Percentiles rank a stretch among this genome's conserved stretches.
phyloP scores from a whole-genome alignment of 2,113 vertebrate genomes.

The Perca fluviatilis region DNA sequence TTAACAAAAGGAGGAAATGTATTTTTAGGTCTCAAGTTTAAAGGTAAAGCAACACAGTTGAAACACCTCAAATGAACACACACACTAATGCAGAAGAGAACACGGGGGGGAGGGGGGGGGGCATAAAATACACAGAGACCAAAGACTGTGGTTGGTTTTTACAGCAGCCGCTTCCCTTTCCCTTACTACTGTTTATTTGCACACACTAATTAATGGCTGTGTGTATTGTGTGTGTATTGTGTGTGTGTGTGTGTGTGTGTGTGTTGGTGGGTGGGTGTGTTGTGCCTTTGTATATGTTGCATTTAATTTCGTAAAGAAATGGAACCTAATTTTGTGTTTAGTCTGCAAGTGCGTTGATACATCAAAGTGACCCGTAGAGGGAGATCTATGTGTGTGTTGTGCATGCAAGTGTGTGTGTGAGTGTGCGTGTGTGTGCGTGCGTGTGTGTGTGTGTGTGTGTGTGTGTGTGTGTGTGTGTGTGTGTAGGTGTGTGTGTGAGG shows the following conservation, averaged over 20 bases:
- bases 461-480: conserved; percentile 53
- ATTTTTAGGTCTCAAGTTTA: conserved; percentile 75
- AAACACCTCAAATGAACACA: conserved; percentile 50
- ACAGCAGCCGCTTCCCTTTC: conserved; percentile 79
- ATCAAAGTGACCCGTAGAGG: conserved; percentile 82
- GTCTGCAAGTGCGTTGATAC: conserved; percentile 81
- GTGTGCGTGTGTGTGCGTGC: conserved; percentile 31
- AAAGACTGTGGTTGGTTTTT: conserved; percentile 71
- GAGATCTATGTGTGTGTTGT: conserved; percentile 67
- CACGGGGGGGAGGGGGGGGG: conserved; percentile 66
- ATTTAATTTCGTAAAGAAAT: conserved; percentile 70
- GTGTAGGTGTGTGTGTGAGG: conserved; percentile 68
- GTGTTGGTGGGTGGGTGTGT: conserved; percentile 28
- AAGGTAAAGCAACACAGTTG: conserved; percentile 65
- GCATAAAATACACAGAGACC: conserved; percentile 74
- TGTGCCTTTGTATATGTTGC: conserved; percentile 70
- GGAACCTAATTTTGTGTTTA: conserved; percentile 82
- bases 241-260: conserved; percentile 49
- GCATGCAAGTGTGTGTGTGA: conserved; percentile 41
- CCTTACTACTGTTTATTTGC: conserved; percentile 80
- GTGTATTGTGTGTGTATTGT: conserved; percentile 36
- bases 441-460: conserved; percentile 50
- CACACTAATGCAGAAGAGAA: conserved; percentile 63
- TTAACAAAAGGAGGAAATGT: conserved; percentile 81
- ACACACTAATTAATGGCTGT: conserved; percentile 81